These are phyloP conservation scores for Proterorhinus semilunaris DNA, from an alignment of 2,113 vertebrate species.

Conservation along the genomic window DNA sequence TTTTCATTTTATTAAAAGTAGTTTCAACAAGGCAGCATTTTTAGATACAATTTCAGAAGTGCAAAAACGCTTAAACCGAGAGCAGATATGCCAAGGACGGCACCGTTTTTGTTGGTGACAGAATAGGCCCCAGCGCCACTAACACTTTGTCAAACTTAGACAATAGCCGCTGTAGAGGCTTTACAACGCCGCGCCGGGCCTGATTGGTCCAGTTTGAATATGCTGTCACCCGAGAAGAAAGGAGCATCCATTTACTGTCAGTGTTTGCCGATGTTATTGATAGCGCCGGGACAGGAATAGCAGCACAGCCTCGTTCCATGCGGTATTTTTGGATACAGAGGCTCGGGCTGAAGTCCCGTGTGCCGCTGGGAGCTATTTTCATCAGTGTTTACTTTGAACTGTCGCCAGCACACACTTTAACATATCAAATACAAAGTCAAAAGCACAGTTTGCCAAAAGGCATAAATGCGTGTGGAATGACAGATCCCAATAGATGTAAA, in stretches of 20 bases:
- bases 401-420: slow-evolving; percentile 7
- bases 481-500: background rate
- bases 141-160: slow-evolving; percentile 17
- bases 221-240: slow-evolving; percentile 17
- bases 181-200: background rate
- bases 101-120: slow-evolving; percentile 27
- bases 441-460: background rate
- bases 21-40: too few relatives aligned
- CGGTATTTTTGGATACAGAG: slow-evolving; percentile 37
- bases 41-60: too few relatives aligned
- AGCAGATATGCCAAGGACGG: slow-evolving; percentile 18
- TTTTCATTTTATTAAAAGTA: too few relatives aligned
- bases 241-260: slow-evolving; percentile 31
- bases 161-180: slow-evolving; percentile 19
- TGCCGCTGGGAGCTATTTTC: slow-evolving; percentile 39
- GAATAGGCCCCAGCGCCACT: background rate
- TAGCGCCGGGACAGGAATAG: slow-evolving; percentile 43
- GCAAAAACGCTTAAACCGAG: slow-evolving; percentile 6
- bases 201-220: slow-evolving; percentile 23
- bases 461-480: background rate
- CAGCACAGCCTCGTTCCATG: slow-evolving; percentile 17
- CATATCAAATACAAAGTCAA: background rate
- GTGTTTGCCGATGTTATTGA: slow-evolving; percentile 25
- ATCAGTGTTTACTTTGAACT: slow-evolving; percentile 11
- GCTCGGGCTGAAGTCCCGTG: slow-evolving; percentile 11